Evolutionary conservation across 1,140 invertebrate genomes (phyloP), one percentile per base, ranked within the genome.

Genomic region (Apis laboriosa): DNA sequence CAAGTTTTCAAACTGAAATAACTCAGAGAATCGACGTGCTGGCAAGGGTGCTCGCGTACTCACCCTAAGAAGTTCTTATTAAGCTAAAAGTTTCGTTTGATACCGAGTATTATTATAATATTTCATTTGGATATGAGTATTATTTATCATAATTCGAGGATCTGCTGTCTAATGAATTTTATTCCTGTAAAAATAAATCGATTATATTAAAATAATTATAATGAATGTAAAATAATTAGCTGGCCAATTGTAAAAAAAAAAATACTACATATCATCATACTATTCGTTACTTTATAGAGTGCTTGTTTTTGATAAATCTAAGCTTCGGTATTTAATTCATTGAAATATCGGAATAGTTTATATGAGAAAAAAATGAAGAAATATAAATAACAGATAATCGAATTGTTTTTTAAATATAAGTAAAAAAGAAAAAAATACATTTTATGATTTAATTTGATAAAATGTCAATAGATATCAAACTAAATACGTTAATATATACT

Each of bases 1-100:
- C 75, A 89, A 88, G 86, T 89, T 89, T 89, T 88, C 88, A 88
- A 88, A 74, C 79, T 86, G 88, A 88, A 88, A 89, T 88, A 89
- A 86, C 84, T 84, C 77, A 81, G 84, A 84, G 88, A 88, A 89
- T 89, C 88, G 88, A 89, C 88, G 86, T 86, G 84, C 83, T 84
- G 53, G 83, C 70, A 61, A 34, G 63, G 79, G 68, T 61, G 60
- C 73, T 9, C 60, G 34, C 34, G 28, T 51, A 43, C 72, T 49
- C 56, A 61, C 28, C 43, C 66, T 58, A 24, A 49, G 24, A 88
- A 89, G 74, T 89, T 89, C 88, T 88, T 89, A 86, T 89, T 88
- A 89, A 86, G 81, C 77, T 81, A 67, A 85, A 88, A 86, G 77
- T 89, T 89, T 86, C 80, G 80, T 88, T 88, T 83, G 79, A 76